A percentile compares a stretch with the other conserved stretches of the same genome.
phyloP scores from a whole-genome alignment of 2,113 vertebrate genomes.

The Hoplias malabaricus region DNA sequence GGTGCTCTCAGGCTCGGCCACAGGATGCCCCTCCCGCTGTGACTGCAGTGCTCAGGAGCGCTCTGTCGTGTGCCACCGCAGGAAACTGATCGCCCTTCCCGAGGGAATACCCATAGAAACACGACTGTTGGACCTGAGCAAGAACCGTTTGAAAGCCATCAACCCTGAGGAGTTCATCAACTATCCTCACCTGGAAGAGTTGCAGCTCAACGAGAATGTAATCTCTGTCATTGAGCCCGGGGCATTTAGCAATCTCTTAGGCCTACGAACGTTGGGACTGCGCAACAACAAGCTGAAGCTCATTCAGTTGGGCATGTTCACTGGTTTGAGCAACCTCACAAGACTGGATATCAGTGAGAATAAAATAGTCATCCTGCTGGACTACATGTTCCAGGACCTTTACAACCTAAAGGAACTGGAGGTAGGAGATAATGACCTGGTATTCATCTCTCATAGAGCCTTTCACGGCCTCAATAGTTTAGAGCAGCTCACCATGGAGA shows the following conservation, averaged over 20 bases:
- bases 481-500: slow-evolving; percentile 92
- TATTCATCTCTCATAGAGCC: slow-evolving; percentile 94
- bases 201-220: slow-evolving; percentile 94
- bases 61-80: slow-evolving; percentile 91
- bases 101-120: slow-evolving; percentile 97
- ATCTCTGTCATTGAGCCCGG: slow-evolving; percentile 94
- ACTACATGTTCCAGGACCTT: slow-evolving; percentile 98
- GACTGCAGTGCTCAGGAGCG: slow-evolving; percentile 96
- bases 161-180: slow-evolving; percentile 94
- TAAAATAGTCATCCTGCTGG: slow-evolving; percentile 96
- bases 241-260: slow-evolving; percentile 92
- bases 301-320: slow-evolving; percentile 94
- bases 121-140: slow-evolving; percentile 89
- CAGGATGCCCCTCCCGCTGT: slow-evolving; percentile 92
- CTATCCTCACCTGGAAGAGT: slow-evolving; percentile 93
- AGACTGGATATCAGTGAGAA: slow-evolving; percentile 98
- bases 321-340: slow-evolving; percentile 94
- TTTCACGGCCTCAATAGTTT: slow-evolving; percentile 95
- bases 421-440: slow-evolving; percentile 95
- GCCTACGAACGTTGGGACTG: slow-evolving; percentile 91
- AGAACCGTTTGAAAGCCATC: slow-evolving; percentile 92
- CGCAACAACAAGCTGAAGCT: slow-evolving; percentile 96
- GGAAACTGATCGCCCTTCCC: slow-evolving; percentile 84
- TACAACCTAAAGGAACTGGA: slow-evolving; percentile 94
- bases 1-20: slow-evolving; percentile 91